Conservation (phyloP, 2,888 invertebrate genomes). For the Cephus nigrinus region DNA sequence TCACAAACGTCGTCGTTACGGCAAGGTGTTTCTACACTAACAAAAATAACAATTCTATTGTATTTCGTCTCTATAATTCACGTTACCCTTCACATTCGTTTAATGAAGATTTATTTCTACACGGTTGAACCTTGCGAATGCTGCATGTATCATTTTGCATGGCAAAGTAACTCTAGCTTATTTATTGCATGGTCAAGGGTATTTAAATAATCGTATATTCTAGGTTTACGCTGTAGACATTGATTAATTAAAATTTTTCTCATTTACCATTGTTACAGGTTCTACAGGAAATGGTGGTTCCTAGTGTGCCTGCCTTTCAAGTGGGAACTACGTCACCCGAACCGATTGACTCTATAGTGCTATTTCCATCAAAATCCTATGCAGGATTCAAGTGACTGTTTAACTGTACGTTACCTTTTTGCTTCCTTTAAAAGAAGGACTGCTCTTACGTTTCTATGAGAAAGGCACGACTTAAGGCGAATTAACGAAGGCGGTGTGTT, state of each 20-base stretch:
- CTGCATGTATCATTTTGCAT: conserved; percentile 12
- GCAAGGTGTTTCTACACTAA: conserved; percentile 38
- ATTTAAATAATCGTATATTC: not conserved
- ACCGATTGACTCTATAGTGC: conserved; percentile 27
- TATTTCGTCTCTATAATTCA: not conserved
- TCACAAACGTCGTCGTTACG: conserved; percentile 36
- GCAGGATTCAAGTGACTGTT: conserved; percentile 6
- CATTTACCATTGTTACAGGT: conserved; percentile 15
- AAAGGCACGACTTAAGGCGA: not conserved
- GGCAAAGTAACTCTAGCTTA: conserved; percentile 6
- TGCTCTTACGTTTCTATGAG: not conserved
- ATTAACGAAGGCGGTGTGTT: not conserved
- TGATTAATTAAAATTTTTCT: not conserved
- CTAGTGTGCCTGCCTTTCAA: conserved; percentile 26
- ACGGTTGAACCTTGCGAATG: not conserved
- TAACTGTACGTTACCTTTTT: not conserved
- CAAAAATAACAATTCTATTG: not conserved
- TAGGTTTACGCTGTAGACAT: not conserved
- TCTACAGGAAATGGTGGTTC: conserved; percentile 19
- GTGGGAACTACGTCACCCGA: conserved; percentile 32
- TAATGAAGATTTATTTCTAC: not conserved
- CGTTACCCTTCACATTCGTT: not conserved
- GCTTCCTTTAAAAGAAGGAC: not conserved
- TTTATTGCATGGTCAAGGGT: conserved; percentile 4
- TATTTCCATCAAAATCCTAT: conserved; percentile 29